Evolutionary conservation across 2,888 invertebrate genomes (phyloP), one percentile per base, ranked within the genome.

Genomic region (Drosophila paucipuncta): DNA sequence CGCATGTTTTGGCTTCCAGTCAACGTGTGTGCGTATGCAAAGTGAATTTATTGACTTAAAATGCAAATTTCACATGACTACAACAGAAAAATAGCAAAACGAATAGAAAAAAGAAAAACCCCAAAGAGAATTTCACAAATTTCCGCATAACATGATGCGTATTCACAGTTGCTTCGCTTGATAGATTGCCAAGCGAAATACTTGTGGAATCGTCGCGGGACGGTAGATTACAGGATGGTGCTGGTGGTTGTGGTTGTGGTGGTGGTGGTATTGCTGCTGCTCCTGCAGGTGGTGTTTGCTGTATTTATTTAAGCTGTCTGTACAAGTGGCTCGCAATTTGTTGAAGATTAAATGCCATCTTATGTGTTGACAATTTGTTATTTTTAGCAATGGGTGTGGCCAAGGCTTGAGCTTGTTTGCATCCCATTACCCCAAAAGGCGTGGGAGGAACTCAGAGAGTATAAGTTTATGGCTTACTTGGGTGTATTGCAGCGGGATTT

Each of bases 41-140:
- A 91, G 91, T 91, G 91, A 92, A 93, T 93, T 93, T 93, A 93
- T 93, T 92, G 91, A 91, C 89, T 92, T 92, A 90, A 91, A 92
- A 92, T 92, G 91, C 91, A 92, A 92, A 92, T 92, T 91, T 91
- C 70, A 66, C 77, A 80, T 79, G 80, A 80, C 77, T 85, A 75
- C 78, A 74, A 65, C 60, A 66, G 58, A 60, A 52, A 39, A 63
- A 28, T 50, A 28, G 64, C 61, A 67, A 41, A 52, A 54, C 55
- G 25, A 43, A n/a, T 50, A 43, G 47, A 31, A 39, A 60, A 31
- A 37, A 53, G 58, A 65, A 75, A 71, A 60, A 50, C 69, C 68
- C 63, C 69, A 78, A 70, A 82, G 76, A 85, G 83, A 89, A 87
- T 88, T 88, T 85, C 76, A 85, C 82, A 91, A 88, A 89, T 90